Conservation (phyloP, 2,113 vertebrate genomes). For the Uria lomvia region DNA sequence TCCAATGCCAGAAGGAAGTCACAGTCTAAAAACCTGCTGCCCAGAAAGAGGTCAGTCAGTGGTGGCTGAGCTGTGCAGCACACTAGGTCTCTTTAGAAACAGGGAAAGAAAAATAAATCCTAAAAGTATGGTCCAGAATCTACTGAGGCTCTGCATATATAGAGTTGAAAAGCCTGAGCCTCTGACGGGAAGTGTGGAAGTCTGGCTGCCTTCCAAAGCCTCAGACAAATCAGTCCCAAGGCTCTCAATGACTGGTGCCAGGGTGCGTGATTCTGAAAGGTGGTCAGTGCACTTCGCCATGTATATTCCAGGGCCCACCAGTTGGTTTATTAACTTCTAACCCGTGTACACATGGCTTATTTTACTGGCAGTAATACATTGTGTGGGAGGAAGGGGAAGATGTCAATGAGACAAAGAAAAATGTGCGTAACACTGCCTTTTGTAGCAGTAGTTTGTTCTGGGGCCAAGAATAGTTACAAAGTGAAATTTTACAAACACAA, state of each 20-base stretch:
- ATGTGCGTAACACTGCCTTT: background rate
- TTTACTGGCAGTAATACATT: background rate
- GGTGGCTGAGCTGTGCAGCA: constrained; percentile 8
- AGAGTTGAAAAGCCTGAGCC: background rate
- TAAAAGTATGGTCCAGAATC: background rate
- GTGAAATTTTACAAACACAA: background rate
- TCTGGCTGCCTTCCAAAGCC: constrained; percentile 36
- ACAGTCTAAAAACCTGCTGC: background rate
- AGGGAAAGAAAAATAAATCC: constrained; percentile 51
- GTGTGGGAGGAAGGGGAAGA: background rate
- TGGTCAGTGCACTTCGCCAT: background rate
- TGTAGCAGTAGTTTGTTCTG: background rate
- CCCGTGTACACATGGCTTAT: background rate
- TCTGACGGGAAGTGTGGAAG: background rate
- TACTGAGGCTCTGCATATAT: background rate
- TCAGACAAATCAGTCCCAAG: constrained; percentile 10
- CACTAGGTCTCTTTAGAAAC: constrained; percentile 41
- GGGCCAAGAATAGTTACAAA: background rate
- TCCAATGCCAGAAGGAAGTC: constrained; percentile 52
- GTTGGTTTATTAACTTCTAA: background rate
- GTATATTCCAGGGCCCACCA: background rate
- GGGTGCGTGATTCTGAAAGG: background rate
- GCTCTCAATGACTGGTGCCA: background rate
- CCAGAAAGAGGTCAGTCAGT: constrained; percentile 32
- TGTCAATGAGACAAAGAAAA: background rate